Evolutionary conservation across 2,113 vertebrate genomes (phyloP).

Genomic region (Manacus vitellinus): DNA sequence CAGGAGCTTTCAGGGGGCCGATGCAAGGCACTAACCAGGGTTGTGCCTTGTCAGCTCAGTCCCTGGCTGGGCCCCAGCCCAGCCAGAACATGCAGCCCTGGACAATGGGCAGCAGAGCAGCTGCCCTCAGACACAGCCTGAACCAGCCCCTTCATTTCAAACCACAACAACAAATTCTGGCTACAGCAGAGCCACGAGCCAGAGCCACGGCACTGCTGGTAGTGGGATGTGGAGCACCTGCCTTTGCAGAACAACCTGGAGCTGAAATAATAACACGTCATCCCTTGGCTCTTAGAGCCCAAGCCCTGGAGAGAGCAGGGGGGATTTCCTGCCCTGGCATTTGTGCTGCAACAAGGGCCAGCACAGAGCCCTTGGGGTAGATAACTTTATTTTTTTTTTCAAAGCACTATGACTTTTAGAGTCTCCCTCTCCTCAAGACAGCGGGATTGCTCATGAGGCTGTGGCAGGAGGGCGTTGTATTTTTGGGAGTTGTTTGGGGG

Average conservation of each 20-base stretch:
- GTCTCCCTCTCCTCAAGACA: neutral
- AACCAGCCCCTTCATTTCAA: neutral
- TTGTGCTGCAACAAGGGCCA: neutral
- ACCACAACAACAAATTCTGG: fast-evolving
- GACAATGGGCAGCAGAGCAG: neutral
- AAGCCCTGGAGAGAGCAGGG: fast-evolving
- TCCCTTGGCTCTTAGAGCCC: neutral
- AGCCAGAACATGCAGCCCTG: too few relatives aligned
- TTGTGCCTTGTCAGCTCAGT: neutral
- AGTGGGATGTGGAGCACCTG: neutral
- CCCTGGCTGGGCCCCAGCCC: neutral
- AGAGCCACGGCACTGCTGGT: neutral
- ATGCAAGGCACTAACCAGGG: neutral
- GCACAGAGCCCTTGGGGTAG: neutral
- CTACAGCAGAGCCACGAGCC: neutral
- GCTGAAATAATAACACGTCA: neutral
- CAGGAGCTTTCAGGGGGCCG: neutral
- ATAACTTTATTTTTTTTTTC: neutral
- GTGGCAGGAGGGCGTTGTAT: neutral
- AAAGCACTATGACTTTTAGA: neutral
- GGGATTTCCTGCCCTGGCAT: neutral
- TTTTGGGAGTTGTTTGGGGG: neutral
- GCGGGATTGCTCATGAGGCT: neutral
- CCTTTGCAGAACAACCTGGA: neutral
- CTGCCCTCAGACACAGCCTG: neutral